Percentiles rank a stretch among this genome's conserved stretches.
Conservation (phyloP, 2,113 vertebrate genomes). For the Hylia prasina region DNA sequence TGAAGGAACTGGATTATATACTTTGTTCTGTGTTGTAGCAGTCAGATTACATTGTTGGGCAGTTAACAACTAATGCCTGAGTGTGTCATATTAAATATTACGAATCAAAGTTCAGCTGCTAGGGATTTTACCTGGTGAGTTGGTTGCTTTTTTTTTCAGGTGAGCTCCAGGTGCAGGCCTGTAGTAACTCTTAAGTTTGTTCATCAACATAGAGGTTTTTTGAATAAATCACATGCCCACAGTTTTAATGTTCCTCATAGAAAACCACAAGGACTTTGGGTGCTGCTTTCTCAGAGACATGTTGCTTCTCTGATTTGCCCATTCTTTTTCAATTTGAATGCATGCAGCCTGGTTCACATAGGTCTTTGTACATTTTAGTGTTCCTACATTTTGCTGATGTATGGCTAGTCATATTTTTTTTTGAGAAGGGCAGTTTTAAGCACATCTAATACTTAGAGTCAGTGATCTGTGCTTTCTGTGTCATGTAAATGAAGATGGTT, state of each 20-base stretch:
- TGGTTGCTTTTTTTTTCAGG: neutral
- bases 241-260: neutral
- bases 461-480: neutral
- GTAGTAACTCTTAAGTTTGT: neutral
- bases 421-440: neutral
- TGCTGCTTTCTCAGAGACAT: neutral
- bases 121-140: neutral
- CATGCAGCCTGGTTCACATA: neutral
- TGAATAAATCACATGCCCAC: neutral
- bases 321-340: neutral
- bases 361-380: neutral
- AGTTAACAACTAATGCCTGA: neutral
- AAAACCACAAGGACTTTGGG: neutral
- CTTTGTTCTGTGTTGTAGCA: neutral
- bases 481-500: neutral
- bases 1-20: neutral
- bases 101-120: neutral
- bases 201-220: neutral
- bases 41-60: neutral
- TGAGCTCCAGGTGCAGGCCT: neutral
- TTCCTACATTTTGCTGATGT: neutral
- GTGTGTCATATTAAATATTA: neutral
- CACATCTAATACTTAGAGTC: neutral
- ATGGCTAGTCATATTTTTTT: neutral
- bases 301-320: neutral